phyloP scores from a whole-genome alignment of 2,113 vertebrate species.

The Sylvilagus bachmani region DNA sequence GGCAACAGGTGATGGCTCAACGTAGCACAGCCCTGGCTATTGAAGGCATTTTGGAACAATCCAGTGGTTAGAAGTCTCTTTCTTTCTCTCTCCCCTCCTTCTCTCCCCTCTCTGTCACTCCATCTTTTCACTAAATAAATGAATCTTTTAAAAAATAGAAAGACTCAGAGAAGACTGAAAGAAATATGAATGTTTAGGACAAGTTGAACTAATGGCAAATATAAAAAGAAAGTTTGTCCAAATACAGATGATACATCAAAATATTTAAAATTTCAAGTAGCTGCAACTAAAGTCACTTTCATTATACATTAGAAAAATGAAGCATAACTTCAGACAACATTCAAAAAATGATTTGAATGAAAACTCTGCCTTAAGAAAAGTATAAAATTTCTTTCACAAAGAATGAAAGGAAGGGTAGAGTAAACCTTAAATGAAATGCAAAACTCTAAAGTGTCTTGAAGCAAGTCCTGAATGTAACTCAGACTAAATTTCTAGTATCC shows the following conservation, averaged over 20 bases:
- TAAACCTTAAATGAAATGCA: neutral
- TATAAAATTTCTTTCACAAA: neutral
- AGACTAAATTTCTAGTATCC: neutral
- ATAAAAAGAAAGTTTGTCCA: neutral
- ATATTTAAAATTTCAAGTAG: slow-evolving; percentile 22
- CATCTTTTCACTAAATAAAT: neutral
- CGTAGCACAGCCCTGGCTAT: too few species aligned
- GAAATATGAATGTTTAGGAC: neutral
- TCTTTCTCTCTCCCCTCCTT: too few species aligned
- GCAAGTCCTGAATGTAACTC: neutral
- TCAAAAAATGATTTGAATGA: slow-evolving; percentile 11
- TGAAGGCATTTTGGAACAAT: too few species aligned
- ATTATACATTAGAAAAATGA: neutral
- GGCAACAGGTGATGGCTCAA: too few species aligned
- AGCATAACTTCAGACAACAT: neutral
- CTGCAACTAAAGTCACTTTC: neutral
- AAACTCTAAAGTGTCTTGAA: neutral
- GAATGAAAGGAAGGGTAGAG: neutral
- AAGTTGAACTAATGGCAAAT: neutral
- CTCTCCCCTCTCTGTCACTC: neutral
- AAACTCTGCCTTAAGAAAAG: slow-evolving; percentile 13
- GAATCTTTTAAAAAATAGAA: neutral
- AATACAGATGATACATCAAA: neutral
- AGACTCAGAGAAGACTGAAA: neutral
- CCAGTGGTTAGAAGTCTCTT: too few species aligned